Evolutionary conservation across 2,888 invertebrate genomes (phyloP).

Genomic region (Machimus rusticus): DNA sequence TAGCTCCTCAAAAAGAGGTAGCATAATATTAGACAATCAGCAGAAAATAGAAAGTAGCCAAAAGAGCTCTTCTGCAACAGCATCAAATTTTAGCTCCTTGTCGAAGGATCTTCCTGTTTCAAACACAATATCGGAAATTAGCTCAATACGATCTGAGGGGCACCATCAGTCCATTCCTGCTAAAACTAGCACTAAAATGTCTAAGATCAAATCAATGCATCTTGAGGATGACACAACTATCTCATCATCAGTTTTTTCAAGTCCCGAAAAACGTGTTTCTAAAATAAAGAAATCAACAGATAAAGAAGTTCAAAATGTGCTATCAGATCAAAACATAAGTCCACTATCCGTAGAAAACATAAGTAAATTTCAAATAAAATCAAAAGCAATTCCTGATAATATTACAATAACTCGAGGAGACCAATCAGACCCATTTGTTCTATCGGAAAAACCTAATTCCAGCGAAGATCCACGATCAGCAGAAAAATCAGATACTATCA

Average conservation of each 20-base stretch:
- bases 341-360: constrained; percentile 53
- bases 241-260: constrained; percentile 54
- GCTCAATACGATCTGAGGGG: constrained; percentile 50
- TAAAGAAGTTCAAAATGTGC: neutral
- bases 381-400: neutral
- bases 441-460: neutral
- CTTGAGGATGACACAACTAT: constrained; percentile 54
- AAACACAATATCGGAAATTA: constrained; percentile 51
- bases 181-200: neutral
- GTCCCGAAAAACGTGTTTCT: constrained; percentile 51
- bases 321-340: constrained; percentile 47
- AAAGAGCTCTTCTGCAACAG: constrained; percentile 50
- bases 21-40: neutral
- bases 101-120: constrained; percentile 52
- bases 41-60: neutral
- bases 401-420: neutral
- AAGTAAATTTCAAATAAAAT: constrained; percentile 46
- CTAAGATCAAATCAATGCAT: neutral
- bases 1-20: neutral
- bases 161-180: neutral
- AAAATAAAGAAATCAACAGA: neutral
- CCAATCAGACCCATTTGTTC: neutral
- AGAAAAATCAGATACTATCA: constrained; percentile 42
- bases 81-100: constrained; percentile 54
- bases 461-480: neutral